Base-by-base conservation (phyloP, 2,888 invertebrate genomes). In the Spodoptera littoralis region DNA sequence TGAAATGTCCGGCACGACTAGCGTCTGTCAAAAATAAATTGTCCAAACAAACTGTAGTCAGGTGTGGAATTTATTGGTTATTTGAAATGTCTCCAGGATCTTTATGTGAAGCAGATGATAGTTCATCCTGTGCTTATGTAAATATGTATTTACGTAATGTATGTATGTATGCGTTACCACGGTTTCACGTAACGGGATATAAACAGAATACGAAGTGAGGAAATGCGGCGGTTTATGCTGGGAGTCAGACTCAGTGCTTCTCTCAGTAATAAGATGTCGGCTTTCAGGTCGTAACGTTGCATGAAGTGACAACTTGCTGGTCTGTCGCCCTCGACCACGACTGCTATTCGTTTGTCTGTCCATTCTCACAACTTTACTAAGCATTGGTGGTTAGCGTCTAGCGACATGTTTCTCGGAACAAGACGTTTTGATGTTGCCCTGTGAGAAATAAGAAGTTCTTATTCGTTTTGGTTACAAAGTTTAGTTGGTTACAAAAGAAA, bases 91-190 rank as follows among this genome's bases (percentile, higher is more conserved):
- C 60, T 44, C 50, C 48, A 48, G 43, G 27, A 50, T 58, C 56
- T 73, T 54, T 58, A 69, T 62, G 53, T 57, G 11, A 48, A 51
- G 22, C 63, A 67, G 63, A 62, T 59, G 60, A 67, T 65, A 46
- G 64, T 64, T 65, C 62, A 70, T 74, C 64, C 61, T 48, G 64
- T 57, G 57, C 54, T 49, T 62, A 55, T 62, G 72, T 68, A 72
- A 74, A 72, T 74, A 65, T 61, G 47, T 73, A 50, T 70, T 63
- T 51, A 53, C 62, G 27, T 62, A 67, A 59, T 72, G 42, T 73
- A 72, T 73, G 69, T 73, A 72, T 73, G 41, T 73, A 72, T 72
- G 73, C 71, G 69, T 69, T 55, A 70, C 70, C 74, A 73, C 74
- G 70, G 53, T 27, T 53, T 53, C 48, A 58, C 13, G 48, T 70